These are phyloP conservation scores for Xiphophorus couchianus DNA, from an alignment of 2,113 vertebrate species.

Conservation along the genomic window DNA sequence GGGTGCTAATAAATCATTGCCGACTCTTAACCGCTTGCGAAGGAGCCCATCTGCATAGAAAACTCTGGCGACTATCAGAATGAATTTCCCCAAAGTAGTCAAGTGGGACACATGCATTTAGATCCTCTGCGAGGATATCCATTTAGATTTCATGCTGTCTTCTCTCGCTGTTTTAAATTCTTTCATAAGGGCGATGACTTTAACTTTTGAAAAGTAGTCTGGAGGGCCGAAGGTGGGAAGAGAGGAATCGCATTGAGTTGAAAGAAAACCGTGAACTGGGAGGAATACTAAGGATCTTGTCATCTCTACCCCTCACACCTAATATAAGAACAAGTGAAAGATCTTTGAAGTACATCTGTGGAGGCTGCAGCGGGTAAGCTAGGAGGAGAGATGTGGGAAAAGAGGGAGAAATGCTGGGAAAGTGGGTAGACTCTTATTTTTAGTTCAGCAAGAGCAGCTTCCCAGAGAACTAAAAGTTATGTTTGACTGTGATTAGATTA, in stretches of 20 bases:
- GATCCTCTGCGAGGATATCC: slow-evolving; percentile 34
- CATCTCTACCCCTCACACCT: slow-evolving; percentile 26
- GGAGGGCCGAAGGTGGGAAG: slow-evolving; percentile 6
- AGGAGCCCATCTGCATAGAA: slow-evolving; percentile 17
- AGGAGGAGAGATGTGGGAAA: slow-evolving; percentile 15
- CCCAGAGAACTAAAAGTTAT: slow-evolving; percentile 11
- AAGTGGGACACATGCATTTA: slow-evolving; percentile 32
- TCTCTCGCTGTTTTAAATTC: slow-evolving; percentile 45
- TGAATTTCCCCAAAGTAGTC: slow-evolving; percentile 23
- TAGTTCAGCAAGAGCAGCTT: slow-evolving; percentile 5
- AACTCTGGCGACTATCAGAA: slow-evolving; percentile 22
- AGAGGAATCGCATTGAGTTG: slow-evolving; percentile 48
- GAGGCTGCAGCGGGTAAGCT: slow-evolving; percentile 17
- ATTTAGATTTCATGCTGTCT: slow-evolving; percentile 50
- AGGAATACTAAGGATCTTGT: slow-evolving; percentile 56
- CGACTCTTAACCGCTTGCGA: slow-evolving; percentile 9
- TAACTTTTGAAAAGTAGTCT: slow-evolving; percentile 43
- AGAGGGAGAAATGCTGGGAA: slow-evolving; percentile 14
- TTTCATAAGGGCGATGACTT: slow-evolving; percentile 40
- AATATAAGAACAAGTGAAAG: slow-evolving; percentile 15
- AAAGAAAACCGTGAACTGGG: slow-evolving; percentile 41
- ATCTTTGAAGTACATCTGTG: slow-evolving; percentile 30
- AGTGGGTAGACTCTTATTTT: slow-evolving; percentile 1
- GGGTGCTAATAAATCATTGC: slow-evolving; percentile 42
- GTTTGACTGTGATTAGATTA: slow-evolving; percentile 25